A percentile compares a stretch with the other conserved stretches of the same genome.
Conservation (phyloP, 2,113 vertebrate genomes). For the Corydoras maculifer region DNA sequence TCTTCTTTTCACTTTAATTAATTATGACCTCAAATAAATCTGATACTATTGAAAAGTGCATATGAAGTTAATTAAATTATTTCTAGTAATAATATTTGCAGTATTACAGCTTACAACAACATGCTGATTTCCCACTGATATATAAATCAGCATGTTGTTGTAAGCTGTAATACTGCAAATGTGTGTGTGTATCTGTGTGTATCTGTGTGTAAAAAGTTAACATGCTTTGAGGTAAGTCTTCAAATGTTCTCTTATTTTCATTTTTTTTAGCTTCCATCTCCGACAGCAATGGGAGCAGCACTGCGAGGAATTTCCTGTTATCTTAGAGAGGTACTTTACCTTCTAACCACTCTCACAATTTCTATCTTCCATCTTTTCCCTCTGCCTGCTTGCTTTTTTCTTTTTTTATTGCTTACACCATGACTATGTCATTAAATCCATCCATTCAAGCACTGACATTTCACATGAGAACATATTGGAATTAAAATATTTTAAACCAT, state of each 20-base stretch:
- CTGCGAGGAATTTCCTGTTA: constrained; percentile 82
- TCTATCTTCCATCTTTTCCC: neutral
- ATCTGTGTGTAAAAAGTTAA: constrained; percentile 4
- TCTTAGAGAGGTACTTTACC: constrained; percentile 71
- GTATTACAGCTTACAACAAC: too few relatives aligned
- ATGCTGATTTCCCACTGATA: too few relatives aligned
- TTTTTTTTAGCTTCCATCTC: constrained; percentile 70
- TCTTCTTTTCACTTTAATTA: too few relatives aligned
- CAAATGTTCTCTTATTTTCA: constrained; percentile 1
- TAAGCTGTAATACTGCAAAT: too few relatives aligned
- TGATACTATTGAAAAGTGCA: too few relatives aligned
- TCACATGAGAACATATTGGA: constrained; percentile 19
- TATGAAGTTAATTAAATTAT: too few relatives aligned
- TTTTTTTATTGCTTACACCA: neutral
- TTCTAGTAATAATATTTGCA: too few relatives aligned
- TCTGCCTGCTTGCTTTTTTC: neutral
- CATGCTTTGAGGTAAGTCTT: constrained; percentile 3
- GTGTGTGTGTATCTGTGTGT: too few relatives aligned
- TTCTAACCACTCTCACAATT: neutral
- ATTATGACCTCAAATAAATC: too few relatives aligned
- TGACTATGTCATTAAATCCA: constrained; percentile 28
- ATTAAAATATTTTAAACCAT: constrained; percentile 26
- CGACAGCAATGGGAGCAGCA: constrained; percentile 75
- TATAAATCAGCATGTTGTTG: too few relatives aligned
- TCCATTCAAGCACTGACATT: constrained; percentile 33